Evolutionary conservation across 2,113 vertebrate species (phyloP).

Genomic region (Murina feae): DNA sequence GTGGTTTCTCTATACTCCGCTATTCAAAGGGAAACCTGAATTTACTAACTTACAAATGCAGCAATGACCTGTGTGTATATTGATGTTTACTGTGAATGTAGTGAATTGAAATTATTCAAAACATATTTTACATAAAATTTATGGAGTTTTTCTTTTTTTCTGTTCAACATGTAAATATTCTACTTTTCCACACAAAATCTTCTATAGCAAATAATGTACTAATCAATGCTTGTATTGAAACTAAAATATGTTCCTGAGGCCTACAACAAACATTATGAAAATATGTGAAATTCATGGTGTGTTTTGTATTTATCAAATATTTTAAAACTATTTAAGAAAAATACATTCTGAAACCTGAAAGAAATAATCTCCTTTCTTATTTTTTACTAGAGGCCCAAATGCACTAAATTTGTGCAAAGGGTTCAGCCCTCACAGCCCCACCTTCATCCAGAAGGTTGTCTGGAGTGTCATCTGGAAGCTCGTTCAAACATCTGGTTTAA

Average conservation of each 20-base stretch:
- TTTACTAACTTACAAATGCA: constrained; percentile 61
- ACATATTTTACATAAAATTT: background rate
- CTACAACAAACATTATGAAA: background rate
- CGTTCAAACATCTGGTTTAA: too few species aligned
- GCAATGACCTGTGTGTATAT: background rate
- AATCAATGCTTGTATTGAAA: background rate
- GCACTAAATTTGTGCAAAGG: too few species aligned
- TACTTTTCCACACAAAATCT: background rate
- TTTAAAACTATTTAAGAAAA: background rate
- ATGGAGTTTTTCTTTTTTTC: background rate
- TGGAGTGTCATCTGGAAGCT: too few species aligned
- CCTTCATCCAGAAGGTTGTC: too few species aligned
- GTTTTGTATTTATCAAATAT: background rate
- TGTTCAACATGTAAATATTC: background rate
- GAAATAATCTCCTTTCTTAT: background rate
- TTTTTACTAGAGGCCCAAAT: background rate
- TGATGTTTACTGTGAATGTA: background rate
- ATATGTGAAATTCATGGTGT: background rate
- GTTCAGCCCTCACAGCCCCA: too few species aligned
- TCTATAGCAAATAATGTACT: background rate
- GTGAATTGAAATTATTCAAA: background rate
- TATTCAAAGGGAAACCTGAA: constrained; percentile 65
- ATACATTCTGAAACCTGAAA: background rate
- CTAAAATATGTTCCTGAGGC: background rate
- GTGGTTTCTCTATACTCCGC: constrained; percentile 55